phyloP scores from a whole-genome alignment of 2,797 vertebrate species.

The Darevskia nairensis region DNA sequence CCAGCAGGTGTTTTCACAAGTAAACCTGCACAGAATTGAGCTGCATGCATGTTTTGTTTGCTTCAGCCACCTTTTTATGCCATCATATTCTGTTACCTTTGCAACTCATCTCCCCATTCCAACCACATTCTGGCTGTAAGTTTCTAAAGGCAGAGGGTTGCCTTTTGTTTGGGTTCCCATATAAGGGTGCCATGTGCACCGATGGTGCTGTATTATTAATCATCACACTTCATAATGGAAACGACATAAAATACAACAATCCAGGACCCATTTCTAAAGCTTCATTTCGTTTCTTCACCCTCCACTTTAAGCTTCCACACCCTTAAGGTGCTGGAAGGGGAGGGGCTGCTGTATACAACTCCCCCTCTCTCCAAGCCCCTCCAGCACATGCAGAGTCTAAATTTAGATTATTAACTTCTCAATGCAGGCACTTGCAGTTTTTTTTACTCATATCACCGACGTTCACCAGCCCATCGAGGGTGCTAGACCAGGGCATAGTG shows the following conservation, averaged over 20 bases:
- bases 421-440: background rate
- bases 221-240: background rate
- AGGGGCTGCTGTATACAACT: background rate
- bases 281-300: background rate
- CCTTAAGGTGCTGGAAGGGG: background rate
- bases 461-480: background rate
- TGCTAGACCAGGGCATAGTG: background rate
- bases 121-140: background rate
- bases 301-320: background rate
- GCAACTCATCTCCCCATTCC: background rate
- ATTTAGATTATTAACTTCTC: background rate
- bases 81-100: no score
- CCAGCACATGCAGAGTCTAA: background rate
- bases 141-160: background rate
- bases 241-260: background rate
- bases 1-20: background rate
- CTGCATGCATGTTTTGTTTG: background rate
- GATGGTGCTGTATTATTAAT: background rate
- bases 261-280: no score
- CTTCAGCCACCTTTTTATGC: constrained; percentile 27
- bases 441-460: no score
- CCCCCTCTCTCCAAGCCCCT: background rate
- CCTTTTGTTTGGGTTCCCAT: background rate
- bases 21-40: background rate
- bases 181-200: background rate